Conservation (phyloP, 2,797 vertebrate species). For the Sitta carolinensis region DNA sequence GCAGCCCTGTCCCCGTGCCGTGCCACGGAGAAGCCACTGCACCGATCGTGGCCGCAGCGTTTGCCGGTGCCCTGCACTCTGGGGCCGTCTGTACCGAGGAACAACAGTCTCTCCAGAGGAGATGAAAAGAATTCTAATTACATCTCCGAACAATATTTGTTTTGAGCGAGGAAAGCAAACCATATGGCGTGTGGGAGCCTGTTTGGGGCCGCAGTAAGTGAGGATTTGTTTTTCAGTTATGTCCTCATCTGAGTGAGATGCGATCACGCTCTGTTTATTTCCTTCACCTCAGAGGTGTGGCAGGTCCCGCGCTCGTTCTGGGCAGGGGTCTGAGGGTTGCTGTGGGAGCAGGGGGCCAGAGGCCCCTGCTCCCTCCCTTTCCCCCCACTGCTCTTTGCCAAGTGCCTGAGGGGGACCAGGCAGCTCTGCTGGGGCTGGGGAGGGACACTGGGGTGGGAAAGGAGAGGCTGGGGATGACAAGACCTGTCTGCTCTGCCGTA, state of each 20-base stretch:
- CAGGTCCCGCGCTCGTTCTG: rapidly evolving
- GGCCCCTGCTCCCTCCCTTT: background rate
- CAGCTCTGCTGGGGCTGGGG: background rate
- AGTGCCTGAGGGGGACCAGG: rapidly evolving
- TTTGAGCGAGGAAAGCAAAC: slow-evolving; percentile 50
- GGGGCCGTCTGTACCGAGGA: background rate
- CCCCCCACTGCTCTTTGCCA: background rate
- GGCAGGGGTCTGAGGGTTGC: background rate
- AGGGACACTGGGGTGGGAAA: too few species aligned
- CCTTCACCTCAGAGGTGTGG: rapidly evolving
- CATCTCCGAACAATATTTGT: slow-evolving; percentile 64
- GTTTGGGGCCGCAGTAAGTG: background rate
- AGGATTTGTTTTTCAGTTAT: slow-evolving; percentile 23
- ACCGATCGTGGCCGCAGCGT: background rate
- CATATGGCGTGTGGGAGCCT: slow-evolving; percentile 44
- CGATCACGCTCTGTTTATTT: background rate
- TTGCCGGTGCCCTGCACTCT: background rate
- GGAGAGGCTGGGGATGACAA: background rate
- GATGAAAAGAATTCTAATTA: slow-evolving; percentile 67
- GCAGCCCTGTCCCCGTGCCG: background rate
- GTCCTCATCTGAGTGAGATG: background rate
- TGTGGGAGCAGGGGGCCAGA: rapidly evolving
- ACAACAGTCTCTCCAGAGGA: slow-evolving; percentile 47
- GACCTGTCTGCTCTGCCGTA: rapidly evolving
- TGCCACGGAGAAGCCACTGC: rapidly evolving